A percentile compares a stretch with the other conserved stretches of the same genome.
phyloP scores from a whole-genome alignment of 2,113 vertebrate genomes.

The Sander vitreus region DNA sequence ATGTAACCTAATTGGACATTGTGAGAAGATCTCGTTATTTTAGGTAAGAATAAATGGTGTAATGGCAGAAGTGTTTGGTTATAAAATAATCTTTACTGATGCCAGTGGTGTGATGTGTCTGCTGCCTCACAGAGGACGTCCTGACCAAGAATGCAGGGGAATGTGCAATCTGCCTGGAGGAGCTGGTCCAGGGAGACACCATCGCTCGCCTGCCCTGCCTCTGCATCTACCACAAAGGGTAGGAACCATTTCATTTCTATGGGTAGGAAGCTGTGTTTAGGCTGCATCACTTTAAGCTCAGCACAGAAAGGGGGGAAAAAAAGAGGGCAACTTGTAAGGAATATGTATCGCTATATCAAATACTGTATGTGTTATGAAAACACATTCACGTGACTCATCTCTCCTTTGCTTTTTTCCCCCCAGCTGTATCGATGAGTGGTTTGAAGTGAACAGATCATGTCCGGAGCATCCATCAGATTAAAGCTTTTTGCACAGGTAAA shows the following conservation, averaged over 20 bases:
- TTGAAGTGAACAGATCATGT: conserved; percentile 97
- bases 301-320: not conserved
- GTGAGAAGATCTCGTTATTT: not conserved
- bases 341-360: too few relatives aligned
- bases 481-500: conserved; percentile 82
- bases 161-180: conserved; percentile 98
- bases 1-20: too few relatives aligned
- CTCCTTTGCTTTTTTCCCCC: not conserved
- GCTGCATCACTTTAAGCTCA: not conserved
- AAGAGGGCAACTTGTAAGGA: not conserved
- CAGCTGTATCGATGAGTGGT: conserved; percentile 98
- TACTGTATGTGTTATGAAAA: too few relatives aligned
- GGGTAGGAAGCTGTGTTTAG: not conserved
- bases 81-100: not conserved
- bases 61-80: not conserved
- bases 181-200: conserved; percentile 94
- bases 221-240: conserved; percentile 98
- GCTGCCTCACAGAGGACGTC: conserved; percentile 89
- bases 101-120: conserved; percentile 23
- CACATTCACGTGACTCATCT: not conserved
- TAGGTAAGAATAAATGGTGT: not conserved
- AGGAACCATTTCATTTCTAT: not conserved
- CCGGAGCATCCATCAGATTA: conserved; percentile 97
- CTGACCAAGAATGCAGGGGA: conserved; percentile 95
- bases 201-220: conserved; percentile 97